Evolutionary conservation across 2,113 vertebrate genomes (phyloP).

Genomic region (Pteronura brasiliensis): DNA sequence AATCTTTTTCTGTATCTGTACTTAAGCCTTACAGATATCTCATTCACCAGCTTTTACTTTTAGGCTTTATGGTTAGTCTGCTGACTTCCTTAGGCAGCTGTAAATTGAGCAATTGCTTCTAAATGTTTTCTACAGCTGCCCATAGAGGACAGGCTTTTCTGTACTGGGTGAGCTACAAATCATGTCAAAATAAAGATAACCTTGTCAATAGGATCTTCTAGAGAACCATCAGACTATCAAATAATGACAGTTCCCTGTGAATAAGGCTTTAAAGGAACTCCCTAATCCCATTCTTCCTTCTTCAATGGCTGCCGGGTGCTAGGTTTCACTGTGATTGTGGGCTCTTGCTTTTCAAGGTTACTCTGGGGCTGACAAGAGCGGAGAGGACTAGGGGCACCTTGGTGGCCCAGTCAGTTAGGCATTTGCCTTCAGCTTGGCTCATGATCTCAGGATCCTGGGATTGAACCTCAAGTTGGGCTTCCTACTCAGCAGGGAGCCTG

Average conservation of each 20-base stretch:
- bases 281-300: neutral
- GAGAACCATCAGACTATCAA: neutral
- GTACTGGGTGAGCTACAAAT: neutral
- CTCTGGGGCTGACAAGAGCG: neutral
- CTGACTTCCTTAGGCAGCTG: neutral
- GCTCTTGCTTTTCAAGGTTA: neutral
- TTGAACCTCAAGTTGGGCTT: too few relatives aligned
- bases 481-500: too few relatives aligned
- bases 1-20: neutral
- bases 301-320: neutral
- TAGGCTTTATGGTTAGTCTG: neutral
- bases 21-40: neutral
- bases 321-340: neutral
- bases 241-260: neutral
- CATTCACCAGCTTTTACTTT: neutral
- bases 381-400: too few relatives aligned
- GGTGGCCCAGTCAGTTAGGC: too few relatives aligned
- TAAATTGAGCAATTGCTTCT: neutral
- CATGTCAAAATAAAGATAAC: neutral
- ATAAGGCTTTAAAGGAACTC: neutral
- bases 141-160: neutral
- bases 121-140: neutral
- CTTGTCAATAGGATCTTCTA: neutral
- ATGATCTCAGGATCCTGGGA: too few relatives aligned
- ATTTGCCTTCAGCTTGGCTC: too few relatives aligned